Evolutionary conservation across 2,888 invertebrate genomes (phyloP).

Genomic region (Tridacna crocea): DNA sequence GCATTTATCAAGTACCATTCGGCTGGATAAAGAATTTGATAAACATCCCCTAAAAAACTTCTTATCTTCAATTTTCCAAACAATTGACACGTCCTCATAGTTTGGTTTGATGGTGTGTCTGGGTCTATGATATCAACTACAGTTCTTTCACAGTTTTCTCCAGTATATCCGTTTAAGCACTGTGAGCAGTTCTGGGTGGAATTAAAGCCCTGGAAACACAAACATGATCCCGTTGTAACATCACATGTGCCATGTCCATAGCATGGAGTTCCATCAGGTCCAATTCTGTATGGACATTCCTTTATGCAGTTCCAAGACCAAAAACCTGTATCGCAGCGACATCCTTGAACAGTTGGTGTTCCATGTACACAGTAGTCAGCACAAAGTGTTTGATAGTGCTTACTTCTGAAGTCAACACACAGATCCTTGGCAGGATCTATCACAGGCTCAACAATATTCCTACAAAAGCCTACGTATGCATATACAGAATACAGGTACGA

Average conservation of each 20-base stretch:
- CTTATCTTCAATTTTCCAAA: no score
- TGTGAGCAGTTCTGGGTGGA: constrained; percentile 31
- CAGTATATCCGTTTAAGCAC: constrained; percentile 47
- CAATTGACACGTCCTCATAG: no score
- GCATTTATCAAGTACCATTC: no score
- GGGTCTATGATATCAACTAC: neutral
- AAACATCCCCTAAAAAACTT: no score
- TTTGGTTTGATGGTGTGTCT: no score
- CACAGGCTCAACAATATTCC: constrained; percentile 40
- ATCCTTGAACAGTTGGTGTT: constrained; percentile 44
- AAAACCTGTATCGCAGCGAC: constrained; percentile 55
- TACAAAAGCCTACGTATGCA: constrained; percentile 63
- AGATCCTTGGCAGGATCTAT: constrained; percentile 52
- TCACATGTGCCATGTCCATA: constrained; percentile 64
- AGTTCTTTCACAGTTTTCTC: constrained; percentile 57
- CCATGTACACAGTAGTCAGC: constrained; percentile 53
- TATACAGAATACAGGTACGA: constrained; percentile 50
- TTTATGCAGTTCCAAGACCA: constrained; percentile 62
- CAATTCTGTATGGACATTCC: constrained; percentile 46
- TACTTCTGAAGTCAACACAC: constrained; percentile 55
- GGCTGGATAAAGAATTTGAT: no score
- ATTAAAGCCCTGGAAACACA: constrained; percentile 40
- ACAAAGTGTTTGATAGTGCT: constrained; percentile 60
- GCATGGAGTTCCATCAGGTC: constrained; percentile 47
- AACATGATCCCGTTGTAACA: constrained; percentile 53